A percentile compares a stretch with the other conserved stretches of the same genome.
These are phyloP conservation scores for Elachura formosa DNA, from an alignment of 2,113 vertebrate species.

Conservation along the genomic window DNA sequence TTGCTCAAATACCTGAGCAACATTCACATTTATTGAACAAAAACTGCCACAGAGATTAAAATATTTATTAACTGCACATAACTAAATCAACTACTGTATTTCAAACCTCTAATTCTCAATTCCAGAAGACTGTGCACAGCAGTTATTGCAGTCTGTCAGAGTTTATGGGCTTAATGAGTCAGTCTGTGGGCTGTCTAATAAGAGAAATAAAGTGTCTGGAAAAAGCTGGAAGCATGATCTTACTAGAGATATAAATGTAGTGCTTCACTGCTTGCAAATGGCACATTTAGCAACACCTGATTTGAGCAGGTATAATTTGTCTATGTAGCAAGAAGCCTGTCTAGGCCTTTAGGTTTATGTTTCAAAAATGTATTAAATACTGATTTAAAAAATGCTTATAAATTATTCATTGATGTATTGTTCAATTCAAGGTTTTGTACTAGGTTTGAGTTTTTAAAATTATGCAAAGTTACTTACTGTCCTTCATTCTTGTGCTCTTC, in stretches of 20 bases:
- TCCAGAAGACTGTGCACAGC: not conserved
- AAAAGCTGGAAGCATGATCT: not conserved
- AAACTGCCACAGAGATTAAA: not conserved
- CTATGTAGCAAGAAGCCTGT: not conserved
- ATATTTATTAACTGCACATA: not conserved
- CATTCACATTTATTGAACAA: not conserved
- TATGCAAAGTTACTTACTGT: not conserved
- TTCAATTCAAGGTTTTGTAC: constrained; percentile 13
- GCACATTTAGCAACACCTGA: not conserved
- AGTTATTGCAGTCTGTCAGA: not conserved
- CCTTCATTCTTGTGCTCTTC: not conserved
- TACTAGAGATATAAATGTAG: not conserved
- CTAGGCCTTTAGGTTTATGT: not conserved
- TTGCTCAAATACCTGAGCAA: accelerated
- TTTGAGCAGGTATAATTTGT: not conserved
- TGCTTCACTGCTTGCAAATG: not conserved
- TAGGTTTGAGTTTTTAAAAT: not conserved
- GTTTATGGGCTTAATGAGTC: not conserved
- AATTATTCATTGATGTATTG: not conserved
- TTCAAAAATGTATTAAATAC: not conserved
- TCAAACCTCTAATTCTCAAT: not conserved
- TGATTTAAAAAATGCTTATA: not conserved
- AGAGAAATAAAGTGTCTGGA: constrained; percentile 1
- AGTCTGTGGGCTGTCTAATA: not conserved
- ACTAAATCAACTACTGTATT: not conserved